These are phyloP conservation scores for Heliconius cydno DNA, from an alignment of 2,888 invertebrate genomes.

Conservation along the genomic window DNA sequence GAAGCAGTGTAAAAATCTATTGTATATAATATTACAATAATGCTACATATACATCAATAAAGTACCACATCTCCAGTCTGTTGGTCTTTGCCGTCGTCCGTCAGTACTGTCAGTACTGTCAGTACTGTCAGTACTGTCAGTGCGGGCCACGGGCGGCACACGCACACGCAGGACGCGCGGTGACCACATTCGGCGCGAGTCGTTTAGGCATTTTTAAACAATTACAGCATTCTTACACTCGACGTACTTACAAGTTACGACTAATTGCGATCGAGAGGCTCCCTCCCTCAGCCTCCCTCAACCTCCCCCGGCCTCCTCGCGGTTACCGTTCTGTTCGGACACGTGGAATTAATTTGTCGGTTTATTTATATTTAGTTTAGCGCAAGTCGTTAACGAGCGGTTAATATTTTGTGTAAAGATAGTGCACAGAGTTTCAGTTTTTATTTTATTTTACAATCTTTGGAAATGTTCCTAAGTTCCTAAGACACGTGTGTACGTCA, in stretches of 20 bases:
- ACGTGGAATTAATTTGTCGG: slow-evolving; percentile 25
- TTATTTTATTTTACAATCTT: not conserved
- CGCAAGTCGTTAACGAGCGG: not conserved
- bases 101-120: not conserved
- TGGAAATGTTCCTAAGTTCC: too few species aligned
- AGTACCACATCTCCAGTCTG: too few species aligned
- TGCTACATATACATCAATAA: too few species aligned
- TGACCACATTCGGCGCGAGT: slow-evolving; percentile 26
- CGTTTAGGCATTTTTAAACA: slow-evolving; percentile 33
- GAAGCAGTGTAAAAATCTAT: too few species aligned
- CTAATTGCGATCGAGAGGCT: slow-evolving; percentile 1
- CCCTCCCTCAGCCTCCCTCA: not conserved
- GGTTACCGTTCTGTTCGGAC: slow-evolving; percentile 4
- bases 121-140: not conserved
- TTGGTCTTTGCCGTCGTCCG: not conserved
- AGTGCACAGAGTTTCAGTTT: not conserved
- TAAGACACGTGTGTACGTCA: too few species aligned
- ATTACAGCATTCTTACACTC: slow-evolving; percentile 34
- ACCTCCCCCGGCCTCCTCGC: not conserved
- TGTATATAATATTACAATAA: too few species aligned
- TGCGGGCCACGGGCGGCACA: not conserved
- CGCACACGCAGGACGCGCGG: not conserved
- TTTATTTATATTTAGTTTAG: slow-evolving; percentile 15
- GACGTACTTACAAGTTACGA: slow-evolving; percentile 25
- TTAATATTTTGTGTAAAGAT: not conserved